Evolutionary conservation across 2,888 invertebrate species (phyloP), one percentile per base, ranked within the genome.

Genomic region (Lochmaea capreae): DNA sequence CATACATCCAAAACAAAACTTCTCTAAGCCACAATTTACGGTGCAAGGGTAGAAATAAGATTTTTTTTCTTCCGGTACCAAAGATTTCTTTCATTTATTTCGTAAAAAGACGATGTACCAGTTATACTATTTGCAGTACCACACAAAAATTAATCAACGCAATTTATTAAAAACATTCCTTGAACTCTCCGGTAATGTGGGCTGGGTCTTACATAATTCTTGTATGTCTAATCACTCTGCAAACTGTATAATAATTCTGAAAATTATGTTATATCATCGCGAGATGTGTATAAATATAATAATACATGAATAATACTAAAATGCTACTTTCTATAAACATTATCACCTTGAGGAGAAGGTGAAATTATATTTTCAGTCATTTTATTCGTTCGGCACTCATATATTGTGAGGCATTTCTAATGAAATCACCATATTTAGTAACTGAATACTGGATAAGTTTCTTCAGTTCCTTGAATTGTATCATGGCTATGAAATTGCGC

Each of bases 261-360:
- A 54, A 54, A 16, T 54, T 18, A 18, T 54, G 18, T 54, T 54
- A 54, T 10, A 54, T 54, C 16, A 54, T 18, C 54, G 10, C 16
- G 54, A 54, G 18, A 54, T 54, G 16, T 54, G 16, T 18, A 9
- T 54, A 16, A 33, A 22, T 52, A 52, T 52, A 52, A 14, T n/a
- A n/a, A 54, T 18, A 54, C 14, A 46, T 46, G 12, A 4, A 46
- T 54, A 14, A 52, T n/a, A 14, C 16, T 1, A 52, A 52, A 52
- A 52, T 52, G 18, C 18, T 10, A 54, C 54, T 54, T 54, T 54
- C 54, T 54, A 49, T 49, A 49, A 6, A 49, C 49, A 49, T 49
- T 49, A 54, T 54, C 54, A 54, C 54, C 10, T 54, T 10, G 54
- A 10, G 16, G 54, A 54, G 18, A 54, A 54, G 54, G 54, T 54